These are phyloP conservation scores for Pristionchus arcanus DNA, from an alignment of 2,888 invertebrate genomes.

Conservation along the genomic window DNA sequence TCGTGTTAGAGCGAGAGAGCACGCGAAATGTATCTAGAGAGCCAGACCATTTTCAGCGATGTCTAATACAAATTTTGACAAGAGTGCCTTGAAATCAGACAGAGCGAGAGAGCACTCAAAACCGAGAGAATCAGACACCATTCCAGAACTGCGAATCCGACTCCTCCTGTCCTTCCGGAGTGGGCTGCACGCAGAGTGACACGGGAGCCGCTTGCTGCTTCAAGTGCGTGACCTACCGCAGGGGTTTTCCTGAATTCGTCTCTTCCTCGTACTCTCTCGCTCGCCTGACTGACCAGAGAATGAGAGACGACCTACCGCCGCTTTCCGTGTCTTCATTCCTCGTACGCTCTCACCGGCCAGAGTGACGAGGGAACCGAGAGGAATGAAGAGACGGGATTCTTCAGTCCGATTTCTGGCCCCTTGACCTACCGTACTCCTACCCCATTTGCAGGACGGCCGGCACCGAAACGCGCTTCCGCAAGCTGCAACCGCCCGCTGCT, in stretches of 20 bases:
- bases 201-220: constrained; percentile 38
- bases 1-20: too few relatives aligned
- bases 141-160: constrained; percentile 47
- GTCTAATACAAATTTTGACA: too few relatives aligned
- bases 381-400: too few relatives aligned
- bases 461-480: constrained; percentile 39
- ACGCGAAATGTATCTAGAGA: too few relatives aligned
- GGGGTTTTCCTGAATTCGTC: too few relatives aligned
- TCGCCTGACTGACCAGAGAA: too few relatives aligned
- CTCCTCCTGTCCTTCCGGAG: constrained; percentile 29
- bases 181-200: constrained; percentile 20
- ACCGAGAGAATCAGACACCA: not conserved
- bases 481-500: constrained; percentile 7
- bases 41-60: too few relatives aligned
- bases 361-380: too few relatives aligned
- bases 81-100: not conserved
- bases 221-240: constrained; percentile 11
- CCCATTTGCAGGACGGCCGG: not conserved
- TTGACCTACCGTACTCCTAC: not conserved
- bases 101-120: not conserved
- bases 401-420: not conserved
- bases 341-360: too few relatives aligned
- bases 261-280: too few relatives aligned
- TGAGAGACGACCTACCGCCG: too few relatives aligned
- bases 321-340: too few relatives aligned